These are phyloP conservation scores for Chamaetylas fuelleborni DNA, from an alignment of 2,113 vertebrate genomes.

Conservation along the genomic window DNA sequence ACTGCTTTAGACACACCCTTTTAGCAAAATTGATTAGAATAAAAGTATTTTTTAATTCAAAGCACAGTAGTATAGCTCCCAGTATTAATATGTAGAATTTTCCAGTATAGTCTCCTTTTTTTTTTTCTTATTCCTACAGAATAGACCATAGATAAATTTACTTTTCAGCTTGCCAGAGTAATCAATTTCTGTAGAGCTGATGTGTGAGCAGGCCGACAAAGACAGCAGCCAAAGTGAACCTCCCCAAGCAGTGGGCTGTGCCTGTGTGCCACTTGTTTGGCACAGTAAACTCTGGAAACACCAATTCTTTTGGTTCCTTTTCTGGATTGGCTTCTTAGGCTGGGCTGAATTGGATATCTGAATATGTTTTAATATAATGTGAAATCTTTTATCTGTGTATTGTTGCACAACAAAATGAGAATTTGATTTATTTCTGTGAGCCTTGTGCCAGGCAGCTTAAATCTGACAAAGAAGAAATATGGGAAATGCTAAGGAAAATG, in stretches of 20 bases:
- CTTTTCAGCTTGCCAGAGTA: background rate
- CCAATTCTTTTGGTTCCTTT: background rate
- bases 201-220: background rate
- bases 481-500: background rate
- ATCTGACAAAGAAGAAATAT: background rate
- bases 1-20: background rate
- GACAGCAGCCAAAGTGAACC: background rate
- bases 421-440: background rate
- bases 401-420: background rate
- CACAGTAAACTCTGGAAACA: background rate
- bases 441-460: background rate
- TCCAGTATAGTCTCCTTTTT: background rate
- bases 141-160: background rate
- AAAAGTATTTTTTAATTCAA: background rate
- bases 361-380: background rate
- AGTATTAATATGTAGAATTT: background rate
- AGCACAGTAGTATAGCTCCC: background rate
- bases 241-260: background rate
- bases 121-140: background rate
- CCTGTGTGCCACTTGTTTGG: background rate
- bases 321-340: background rate
- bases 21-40: background rate
- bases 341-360: background rate
- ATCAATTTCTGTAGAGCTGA: background rate
- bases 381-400: background rate